A percentile compares a stretch with the other conserved stretches of the same genome.
These are phyloP conservation scores for Conistra vaccinii DNA, from an alignment of 2,888 invertebrate genomes.

Conservation along the genomic window DNA sequence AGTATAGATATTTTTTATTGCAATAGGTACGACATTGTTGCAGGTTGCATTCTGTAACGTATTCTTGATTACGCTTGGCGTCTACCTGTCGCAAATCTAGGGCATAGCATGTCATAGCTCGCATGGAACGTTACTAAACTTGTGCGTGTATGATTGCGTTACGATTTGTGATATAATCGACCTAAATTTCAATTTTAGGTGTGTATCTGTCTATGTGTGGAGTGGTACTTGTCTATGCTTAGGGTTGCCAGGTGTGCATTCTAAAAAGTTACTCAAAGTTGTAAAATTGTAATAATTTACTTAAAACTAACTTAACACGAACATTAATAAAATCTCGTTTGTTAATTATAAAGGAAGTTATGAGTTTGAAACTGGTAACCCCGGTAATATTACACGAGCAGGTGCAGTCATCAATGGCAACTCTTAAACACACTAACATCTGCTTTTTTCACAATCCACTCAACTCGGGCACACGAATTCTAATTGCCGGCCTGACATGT, in stretches of 20 bases:
- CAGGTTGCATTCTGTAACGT: conserved; percentile 72
- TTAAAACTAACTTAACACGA: conserved; percentile 27
- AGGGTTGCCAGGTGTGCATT: conserved; percentile 45
- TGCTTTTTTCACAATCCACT: conserved; percentile 87
- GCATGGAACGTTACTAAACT: conserved; percentile 79
- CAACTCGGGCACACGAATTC: conserved; percentile 78
- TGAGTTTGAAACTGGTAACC: conserved; percentile 69
- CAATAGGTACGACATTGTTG: conserved; percentile 75
- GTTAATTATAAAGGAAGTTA: conserved; percentile 57
- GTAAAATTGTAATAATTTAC: conserved; percentile 4
- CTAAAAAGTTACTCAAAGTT: neutral
- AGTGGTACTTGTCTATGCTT: conserved; percentile 57
- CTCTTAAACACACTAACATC: conserved; percentile 84
- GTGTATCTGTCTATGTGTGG: conserved; percentile 64
- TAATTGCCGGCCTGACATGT: conserved; percentile 80
- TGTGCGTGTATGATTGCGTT: conserved; percentile 84
- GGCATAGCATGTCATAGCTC: conserved; percentile 87
- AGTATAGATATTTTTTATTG: conserved; percentile 68
- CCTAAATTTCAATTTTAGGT: conserved; percentile 75
- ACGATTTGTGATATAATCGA: conserved; percentile 86
- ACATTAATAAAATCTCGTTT: conserved; percentile 43
- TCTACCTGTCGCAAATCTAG: conserved; percentile 87
- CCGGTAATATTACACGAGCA: conserved; percentile 78
- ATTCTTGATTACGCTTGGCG: conserved; percentile 80
- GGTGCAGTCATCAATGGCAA: conserved; percentile 85